Base-by-base conservation (phyloP, 2,797 vertebrate genomes). In the Myotis planiceps region DNA sequence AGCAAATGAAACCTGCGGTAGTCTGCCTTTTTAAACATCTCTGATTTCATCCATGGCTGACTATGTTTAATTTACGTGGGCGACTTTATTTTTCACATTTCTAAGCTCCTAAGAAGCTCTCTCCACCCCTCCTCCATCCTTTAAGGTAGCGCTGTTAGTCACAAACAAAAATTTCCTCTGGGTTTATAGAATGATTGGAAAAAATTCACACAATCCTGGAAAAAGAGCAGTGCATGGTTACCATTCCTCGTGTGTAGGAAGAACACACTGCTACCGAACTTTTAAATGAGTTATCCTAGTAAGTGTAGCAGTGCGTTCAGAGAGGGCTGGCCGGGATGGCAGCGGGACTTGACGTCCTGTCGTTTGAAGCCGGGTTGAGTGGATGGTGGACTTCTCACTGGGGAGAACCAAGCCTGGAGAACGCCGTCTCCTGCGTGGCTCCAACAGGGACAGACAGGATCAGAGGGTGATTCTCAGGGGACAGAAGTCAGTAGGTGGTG, bases 1-100 rank as follows among this genome's bases (percentile, higher is more conserved):
- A 69, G 45, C 63, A 37, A 42, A 15, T 32, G 68, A 78, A 80
- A 84, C 19, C 72, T 65, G 29, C 19, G 25, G 34, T 32, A 2
- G 39, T 80, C 16, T 84, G 21, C 34, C 47, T 84, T 81, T 63
- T 83, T 55, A 60, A 68, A 32, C 21, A 2, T n/a, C n/a, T 88
- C n/a, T 34, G 45, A 60, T 88, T 92, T 68, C 27, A 27, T 42
- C 51, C 5, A 0, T 55, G 65, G 63, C 37, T 23, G 47, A 71
- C 42, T 63, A 1, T 91, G 49, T 92, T 89, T 87, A 34, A 80
- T 39, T 87, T 84, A 87, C 27, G 16, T 5, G 42, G 34, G 12
- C 6, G 9, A 0, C 71, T 94, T 92, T 66, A 34, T 71, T 96
- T 89, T 86, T 88, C 74, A 37, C 39, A 45, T 91, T 94, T 92